Percentiles rank a stretch among this genome's conserved stretches.
These are phyloP conservation scores for Valencia hispanica DNA, from an alignment of 2,797 vertebrate genomes.

Conservation along the genomic window DNA sequence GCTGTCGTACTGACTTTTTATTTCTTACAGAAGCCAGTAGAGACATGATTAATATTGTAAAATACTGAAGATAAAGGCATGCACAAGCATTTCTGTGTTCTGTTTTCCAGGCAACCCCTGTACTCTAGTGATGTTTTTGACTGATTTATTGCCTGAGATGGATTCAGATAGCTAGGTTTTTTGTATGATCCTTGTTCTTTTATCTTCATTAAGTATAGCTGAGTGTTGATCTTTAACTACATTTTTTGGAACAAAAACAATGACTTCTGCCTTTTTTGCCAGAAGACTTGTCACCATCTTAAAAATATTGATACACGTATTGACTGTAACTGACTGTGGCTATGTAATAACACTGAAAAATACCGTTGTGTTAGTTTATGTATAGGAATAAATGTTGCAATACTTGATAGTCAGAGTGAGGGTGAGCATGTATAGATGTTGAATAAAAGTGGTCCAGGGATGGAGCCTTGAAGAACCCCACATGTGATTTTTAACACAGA, in stretches of 20 bases:
- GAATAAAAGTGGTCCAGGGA: neutral
- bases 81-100: neutral
- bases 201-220: neutral
- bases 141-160: neutral
- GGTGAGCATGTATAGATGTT: neutral
- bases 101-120: neutral
- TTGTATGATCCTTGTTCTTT: neutral
- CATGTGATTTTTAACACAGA: neutral
- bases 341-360: neutral
- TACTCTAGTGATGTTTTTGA: neutral
- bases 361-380: neutral
- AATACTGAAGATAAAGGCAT: neutral
- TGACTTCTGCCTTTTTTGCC: neutral
- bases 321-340: neutral
- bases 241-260: too few relatives aligned
- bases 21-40: neutral
- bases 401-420: neutral
- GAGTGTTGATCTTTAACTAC: neutral
- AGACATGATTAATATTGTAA: neutral
- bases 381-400: neutral
- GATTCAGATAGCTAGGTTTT: neutral
- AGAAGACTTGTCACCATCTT: neutral
- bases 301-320: neutral
- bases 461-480: neutral
- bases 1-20: neutral